Base-by-base conservation (phyloP, 2,888 invertebrate genomes). In the Lasius fuliginosus region DNA sequence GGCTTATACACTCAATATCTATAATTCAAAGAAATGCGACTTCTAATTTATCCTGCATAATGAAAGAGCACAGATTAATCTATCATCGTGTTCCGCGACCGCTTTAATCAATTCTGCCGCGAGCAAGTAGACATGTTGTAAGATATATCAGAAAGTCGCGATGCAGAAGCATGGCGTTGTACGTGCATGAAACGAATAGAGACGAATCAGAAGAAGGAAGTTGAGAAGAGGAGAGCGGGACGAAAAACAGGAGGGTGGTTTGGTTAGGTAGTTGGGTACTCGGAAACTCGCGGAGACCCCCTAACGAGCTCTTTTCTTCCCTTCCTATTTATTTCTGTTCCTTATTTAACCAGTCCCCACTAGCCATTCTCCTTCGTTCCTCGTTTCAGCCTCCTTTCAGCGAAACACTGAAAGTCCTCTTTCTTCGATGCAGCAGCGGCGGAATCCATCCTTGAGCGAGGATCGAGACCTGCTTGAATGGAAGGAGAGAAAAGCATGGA, bases 311-410 rank as follows among this genome's bases (percentile, higher is more conserved):
- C 90, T 85, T 91, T 90, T 90, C 90, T 91, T 91, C 90, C 89
- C 91, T 90, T 90, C 92, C 93, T 94, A 94, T 94, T 94, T 94
- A 94, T 94, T 94, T 93, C 94, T 93, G 93, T 93, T 94, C 93
- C 93, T 94, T 94, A 94, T 94, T 94, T 94, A 94, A 94, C 94
- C 92, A 92, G 91, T 92, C 93, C 92, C 92, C 86, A 89, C 92
- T 89, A 88, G 85, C 86, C 71, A 85, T 83, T 85, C 90, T 90
- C 86, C 86, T 88, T 89, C 86, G 64, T 84, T 84, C 77, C 67
- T 85, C 90, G 74, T 74, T 83, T 83, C 84, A 76, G 81, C 65
- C 85, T 68, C 75, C n/a, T 53, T 53, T 53, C 64, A 76, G 84
- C 84, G 89, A 87, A 90, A 90, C 85, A 88, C 86, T 88, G 86